Percentiles rank a stretch among this genome's conserved stretches.
phyloP scores from a whole-genome alignment of 2,888 invertebrate species.

The Tanypteryx hageni region DNA sequence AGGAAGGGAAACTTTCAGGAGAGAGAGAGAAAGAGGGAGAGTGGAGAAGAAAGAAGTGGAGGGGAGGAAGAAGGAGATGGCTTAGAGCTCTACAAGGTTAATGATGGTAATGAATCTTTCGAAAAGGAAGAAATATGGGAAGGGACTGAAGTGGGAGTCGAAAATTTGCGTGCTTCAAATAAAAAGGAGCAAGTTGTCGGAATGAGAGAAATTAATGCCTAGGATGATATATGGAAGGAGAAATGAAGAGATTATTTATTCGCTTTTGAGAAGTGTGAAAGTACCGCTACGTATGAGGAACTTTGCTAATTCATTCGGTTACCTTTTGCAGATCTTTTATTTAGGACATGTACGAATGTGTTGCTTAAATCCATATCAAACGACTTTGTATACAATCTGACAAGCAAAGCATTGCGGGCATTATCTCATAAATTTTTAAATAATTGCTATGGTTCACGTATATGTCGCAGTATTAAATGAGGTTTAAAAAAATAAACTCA shows the following conservation, averaged over 20 bases:
- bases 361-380: too few relatives aligned
- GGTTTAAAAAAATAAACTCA: too few relatives aligned
- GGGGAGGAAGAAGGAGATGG: conserved; percentile 8
- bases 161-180: conserved; percentile 54
- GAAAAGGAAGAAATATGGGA: not conserved
- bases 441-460: too few relatives aligned
- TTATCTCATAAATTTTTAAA: too few relatives aligned
- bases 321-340: too few relatives aligned
- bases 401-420: too few relatives aligned
- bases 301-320: too few relatives aligned
- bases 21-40: not conserved
- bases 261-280: too few relatives aligned
- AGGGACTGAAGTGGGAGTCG: not conserved
- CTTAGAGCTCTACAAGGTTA: conserved; percentile 38
- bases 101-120: conserved; percentile 62
- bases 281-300: too few relatives aligned
- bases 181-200: conserved; percentile 49
- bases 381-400: too few relatives aligned
- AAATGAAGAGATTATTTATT: conserved; percentile 6
- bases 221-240: conserved; percentile 33
- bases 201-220: conserved; percentile 46
- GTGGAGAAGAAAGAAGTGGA: not conserved
- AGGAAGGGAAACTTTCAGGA: not conserved
- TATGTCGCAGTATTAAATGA: too few relatives aligned
- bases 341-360: too few relatives aligned